phyloP scores from a whole-genome alignment of 2,888 invertebrate species.

The Aspidiotus rigidus region DNA sequence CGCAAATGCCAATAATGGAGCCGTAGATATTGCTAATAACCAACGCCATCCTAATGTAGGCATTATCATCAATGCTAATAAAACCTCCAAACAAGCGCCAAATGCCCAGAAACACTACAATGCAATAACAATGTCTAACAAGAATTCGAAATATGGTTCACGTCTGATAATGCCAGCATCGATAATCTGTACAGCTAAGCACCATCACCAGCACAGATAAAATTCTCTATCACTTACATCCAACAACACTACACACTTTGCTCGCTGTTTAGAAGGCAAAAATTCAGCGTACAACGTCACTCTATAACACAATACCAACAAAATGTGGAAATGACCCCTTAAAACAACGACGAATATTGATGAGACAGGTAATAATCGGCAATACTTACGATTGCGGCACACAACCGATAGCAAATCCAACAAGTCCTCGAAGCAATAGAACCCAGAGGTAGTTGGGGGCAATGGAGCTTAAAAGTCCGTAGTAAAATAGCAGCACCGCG shows the following conservation, averaged over 20 bases:
- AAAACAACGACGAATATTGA: background rate
- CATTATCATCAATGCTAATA: slow-evolving; percentile 81
- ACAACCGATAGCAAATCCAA: slow-evolving; percentile 93
- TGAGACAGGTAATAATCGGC: slow-evolving; percentile 1
- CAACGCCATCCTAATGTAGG: slow-evolving; percentile 85
- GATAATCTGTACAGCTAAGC: background rate
- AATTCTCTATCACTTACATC: slow-evolving; percentile 59
- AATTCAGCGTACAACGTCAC: slow-evolving; percentile 94
- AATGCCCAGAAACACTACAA: slow-evolving; percentile 88
- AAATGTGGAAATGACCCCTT: background rate
- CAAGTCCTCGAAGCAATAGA: slow-evolving; percentile 77
- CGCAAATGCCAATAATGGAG: slow-evolving; percentile 77
- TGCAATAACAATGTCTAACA: no score
- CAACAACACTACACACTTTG: slow-evolving; percentile 87
- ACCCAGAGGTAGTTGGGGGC: slow-evolving; percentile 88
- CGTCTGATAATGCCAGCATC: no score
- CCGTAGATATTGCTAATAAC: slow-evolving; percentile 80
- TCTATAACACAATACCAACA: slow-evolving; percentile 46
- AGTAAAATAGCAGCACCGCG: slow-evolving; percentile 81
- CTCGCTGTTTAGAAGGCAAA: slow-evolving; percentile 83
- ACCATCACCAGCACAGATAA: background rate
- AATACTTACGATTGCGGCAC: slow-evolving; percentile 88
- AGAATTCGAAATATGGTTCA: no score
- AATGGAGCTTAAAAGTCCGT: slow-evolving; percentile 79
- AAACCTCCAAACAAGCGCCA: slow-evolving; percentile 87